phyloP scores from a whole-genome alignment of 2,113 vertebrate species.

The Odocoileus hemionus region DNA sequence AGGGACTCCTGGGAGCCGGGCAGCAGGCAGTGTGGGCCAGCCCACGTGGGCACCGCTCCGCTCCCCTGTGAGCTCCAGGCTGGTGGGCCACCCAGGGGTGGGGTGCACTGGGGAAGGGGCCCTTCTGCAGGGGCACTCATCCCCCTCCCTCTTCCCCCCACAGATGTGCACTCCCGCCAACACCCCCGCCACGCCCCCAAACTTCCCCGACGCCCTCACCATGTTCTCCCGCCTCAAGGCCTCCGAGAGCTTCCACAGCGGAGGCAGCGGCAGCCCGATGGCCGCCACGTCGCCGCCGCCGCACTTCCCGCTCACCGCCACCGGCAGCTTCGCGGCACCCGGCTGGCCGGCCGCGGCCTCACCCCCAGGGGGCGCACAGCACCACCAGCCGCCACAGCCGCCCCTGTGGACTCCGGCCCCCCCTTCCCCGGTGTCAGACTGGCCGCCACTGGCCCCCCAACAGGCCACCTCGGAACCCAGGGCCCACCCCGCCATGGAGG shows the following conservation, averaged over 20 bases:
- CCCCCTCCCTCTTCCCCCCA: background rate
- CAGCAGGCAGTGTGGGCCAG: background rate
- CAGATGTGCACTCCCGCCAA: slow-evolving; percentile 99
- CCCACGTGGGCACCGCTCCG: accelerated
- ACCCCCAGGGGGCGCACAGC: slow-evolving; percentile 76
- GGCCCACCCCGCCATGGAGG: slow-evolving; percentile 94
- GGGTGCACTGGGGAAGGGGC: background rate
- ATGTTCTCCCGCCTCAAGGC: slow-evolving; percentile 98
- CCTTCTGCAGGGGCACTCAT: background rate
- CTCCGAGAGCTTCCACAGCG: slow-evolving; percentile 88
- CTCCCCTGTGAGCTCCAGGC: background rate
- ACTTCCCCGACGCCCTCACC: slow-evolving; percentile 95
- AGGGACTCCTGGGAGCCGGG: background rate
- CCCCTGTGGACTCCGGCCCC: slow-evolving; percentile 91
- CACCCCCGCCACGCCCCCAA: slow-evolving; percentile 96
- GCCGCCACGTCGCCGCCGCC: slow-evolving; percentile 89
- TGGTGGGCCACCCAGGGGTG: accelerated
- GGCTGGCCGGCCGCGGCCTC: slow-evolving; percentile 88
- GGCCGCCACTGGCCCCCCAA: slow-evolving; percentile 87
- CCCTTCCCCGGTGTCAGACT: slow-evolving; percentile 84
- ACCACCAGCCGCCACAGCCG: slow-evolving; percentile 81
- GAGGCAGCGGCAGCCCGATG: slow-evolving; percentile 86
- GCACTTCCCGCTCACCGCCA: slow-evolving; percentile 77
- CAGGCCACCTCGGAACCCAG: slow-evolving; percentile 89
- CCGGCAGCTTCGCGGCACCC: slow-evolving; percentile 81